Evolutionary conservation across 2,113 vertebrate genomes (phyloP).

Genomic region (Heterocephalus glaber): DNA sequence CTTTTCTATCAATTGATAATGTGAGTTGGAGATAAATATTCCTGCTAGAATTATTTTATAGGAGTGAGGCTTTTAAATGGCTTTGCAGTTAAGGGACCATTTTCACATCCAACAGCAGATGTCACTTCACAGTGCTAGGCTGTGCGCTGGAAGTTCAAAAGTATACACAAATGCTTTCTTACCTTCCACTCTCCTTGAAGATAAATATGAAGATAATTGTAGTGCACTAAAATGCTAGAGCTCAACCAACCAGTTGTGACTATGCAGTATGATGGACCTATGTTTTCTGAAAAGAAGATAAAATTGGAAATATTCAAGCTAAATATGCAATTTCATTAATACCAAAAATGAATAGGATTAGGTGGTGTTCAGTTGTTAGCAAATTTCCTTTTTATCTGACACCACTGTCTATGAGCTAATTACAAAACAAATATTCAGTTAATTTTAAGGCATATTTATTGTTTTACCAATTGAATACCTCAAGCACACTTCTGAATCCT

Average conservation of each 20-base stretch:
- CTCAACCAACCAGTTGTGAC: not conserved
- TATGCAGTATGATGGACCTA: not conserved
- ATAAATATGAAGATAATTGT: not conserved
- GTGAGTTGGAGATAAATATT: not conserved
- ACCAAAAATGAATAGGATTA: not conserved
- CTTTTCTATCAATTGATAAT: not conserved
- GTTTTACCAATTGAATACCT: not conserved
- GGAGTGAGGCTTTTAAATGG: not conserved
- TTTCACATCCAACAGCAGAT: slow-evolving; percentile 4
- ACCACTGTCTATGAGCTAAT: not conserved
- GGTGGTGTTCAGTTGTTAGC: not conserved
- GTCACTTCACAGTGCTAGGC: not conserved
- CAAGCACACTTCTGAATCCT: not conserved
- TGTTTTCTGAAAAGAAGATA: not conserved
- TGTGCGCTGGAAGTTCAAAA: not conserved
- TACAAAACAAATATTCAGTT: not conserved
- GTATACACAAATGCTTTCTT: not conserved
- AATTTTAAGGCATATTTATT: not conserved
- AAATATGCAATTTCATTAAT: not conserved
- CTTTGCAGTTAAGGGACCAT: not conserved
- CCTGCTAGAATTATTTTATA: not conserved
- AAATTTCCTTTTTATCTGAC: not conserved
- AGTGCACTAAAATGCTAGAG: not conserved
- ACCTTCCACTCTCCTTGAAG: not conserved
- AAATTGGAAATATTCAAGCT: not conserved